These are phyloP conservation scores for Odontomachus brunneus DNA, from an alignment of 1,140 invertebrate genomes.

Conservation along the genomic window DNA sequence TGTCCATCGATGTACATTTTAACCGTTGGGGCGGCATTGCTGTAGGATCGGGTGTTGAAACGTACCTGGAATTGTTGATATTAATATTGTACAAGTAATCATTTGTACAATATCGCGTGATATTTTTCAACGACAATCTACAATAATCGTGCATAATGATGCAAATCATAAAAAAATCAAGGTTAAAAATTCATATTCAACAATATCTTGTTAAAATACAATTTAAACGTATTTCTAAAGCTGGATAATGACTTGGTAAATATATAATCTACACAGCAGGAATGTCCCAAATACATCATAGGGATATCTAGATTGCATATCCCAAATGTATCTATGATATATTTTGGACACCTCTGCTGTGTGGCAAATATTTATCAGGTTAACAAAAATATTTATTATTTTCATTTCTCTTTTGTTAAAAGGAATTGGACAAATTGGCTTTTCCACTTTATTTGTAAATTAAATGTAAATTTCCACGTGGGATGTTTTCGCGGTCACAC, in stretches of 20 bases:
- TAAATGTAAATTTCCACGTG: neutral
- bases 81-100: no score
- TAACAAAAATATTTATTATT: neutral
- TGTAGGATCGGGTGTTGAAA: constrained; percentile 74
- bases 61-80: constrained; percentile 71
- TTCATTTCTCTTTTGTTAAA: neutral
- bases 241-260: neutral
- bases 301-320: no score
- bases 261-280: no score
- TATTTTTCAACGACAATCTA: neutral
- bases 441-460: constrained; percentile 9
- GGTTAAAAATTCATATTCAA: neutral
- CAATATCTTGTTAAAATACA: neutral
- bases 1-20: constrained; percentile 98
- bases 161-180: constrained; percentile 8
- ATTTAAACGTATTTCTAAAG: constrained; percentile 15
- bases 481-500: neutral
- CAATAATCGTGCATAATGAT: neutral
- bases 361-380: neutral
- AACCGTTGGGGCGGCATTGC: constrained; percentile 88
- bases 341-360: no score
- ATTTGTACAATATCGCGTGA: neutral
- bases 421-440: neutral
- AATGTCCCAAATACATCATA: no score
- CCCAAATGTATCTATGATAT: no score